Percentiles rank a stretch among this genome's conserved stretches.
Conservation (phyloP, 1,140 invertebrate species). For the Achatina immaculata region DNA sequence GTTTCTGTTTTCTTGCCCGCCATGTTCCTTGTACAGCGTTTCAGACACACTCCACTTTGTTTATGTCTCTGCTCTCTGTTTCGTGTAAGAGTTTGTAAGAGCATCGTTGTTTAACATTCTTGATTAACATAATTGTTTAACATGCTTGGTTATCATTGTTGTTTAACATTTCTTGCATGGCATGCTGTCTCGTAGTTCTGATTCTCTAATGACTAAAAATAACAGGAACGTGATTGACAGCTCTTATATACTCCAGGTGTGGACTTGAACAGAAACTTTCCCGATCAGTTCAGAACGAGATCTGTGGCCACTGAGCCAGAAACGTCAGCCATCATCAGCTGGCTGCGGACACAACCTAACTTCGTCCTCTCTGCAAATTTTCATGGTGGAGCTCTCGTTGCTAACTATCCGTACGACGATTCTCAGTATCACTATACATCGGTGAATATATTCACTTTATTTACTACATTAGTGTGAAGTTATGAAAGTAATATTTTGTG, state of each 20-base stretch:
- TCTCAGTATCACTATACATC: slow-evolving; percentile 34
- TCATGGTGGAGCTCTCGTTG: slow-evolving; percentile 90
- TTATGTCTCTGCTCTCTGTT: too few species aligned
- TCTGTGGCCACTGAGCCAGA: slow-evolving; percentile 78
- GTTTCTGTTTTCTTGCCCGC: too few species aligned
- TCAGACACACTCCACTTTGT: too few species aligned
- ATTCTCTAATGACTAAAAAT: too few species aligned
- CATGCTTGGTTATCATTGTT: too few species aligned
- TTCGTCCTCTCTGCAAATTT: slow-evolving; percentile 96
- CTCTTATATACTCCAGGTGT: slow-evolving; percentile 81
- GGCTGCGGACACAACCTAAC: slow-evolving; percentile 88
- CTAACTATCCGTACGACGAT: slow-evolving; percentile 87
- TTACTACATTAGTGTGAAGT: neutral
- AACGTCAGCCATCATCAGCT: slow-evolving; percentile 90
- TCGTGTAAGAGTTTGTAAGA: too few species aligned
- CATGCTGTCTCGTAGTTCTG: too few species aligned
- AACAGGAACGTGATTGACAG: too few species aligned
- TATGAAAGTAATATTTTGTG: neutral
- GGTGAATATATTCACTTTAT: neutral
- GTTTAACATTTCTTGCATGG: too few species aligned
- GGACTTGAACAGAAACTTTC: slow-evolving; percentile 97
- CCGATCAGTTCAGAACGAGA: slow-evolving; percentile 82
- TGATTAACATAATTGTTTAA: too few species aligned
- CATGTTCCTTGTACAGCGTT: too few species aligned
- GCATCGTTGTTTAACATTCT: too few species aligned